These are phyloP conservation scores for Hydrophis major DNA, from an alignment of 2,797 vertebrate species.

Conservation along the genomic window DNA sequence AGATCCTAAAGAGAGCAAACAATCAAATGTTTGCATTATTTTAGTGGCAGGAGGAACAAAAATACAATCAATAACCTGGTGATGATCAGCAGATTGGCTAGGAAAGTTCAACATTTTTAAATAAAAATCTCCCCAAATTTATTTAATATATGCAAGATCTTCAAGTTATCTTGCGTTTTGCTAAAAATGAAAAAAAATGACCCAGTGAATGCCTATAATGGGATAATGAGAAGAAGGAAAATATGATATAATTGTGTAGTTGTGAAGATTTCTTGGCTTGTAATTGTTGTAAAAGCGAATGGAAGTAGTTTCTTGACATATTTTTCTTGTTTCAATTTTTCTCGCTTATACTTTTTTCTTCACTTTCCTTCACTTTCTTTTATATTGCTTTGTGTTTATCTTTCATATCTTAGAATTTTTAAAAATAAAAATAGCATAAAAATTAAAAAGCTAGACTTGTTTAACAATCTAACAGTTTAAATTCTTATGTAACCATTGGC, in stretches of 20 bases:
- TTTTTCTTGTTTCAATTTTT: background rate
- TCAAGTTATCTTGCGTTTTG: no score
- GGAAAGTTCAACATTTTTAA: no score
- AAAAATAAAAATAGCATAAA: background rate
- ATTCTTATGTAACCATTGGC: constrained; percentile 23
- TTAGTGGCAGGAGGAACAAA: no score
- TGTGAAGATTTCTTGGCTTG: background rate
- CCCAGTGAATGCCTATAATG: no score
- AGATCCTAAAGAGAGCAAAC: no score
- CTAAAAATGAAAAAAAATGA: no score
- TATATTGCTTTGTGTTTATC: background rate
- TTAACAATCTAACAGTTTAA: constrained; percentile 1
- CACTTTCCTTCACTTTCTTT: background rate
- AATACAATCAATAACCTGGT: no score
- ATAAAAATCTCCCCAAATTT: no score
- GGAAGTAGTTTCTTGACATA: background rate
- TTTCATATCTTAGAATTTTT: background rate
- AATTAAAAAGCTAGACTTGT: constrained; percentile 2
- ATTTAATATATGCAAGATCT: no score
- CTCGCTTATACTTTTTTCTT: background rate
- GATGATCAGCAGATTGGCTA: no score
- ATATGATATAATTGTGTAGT: background rate
- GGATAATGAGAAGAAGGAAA: background rate
- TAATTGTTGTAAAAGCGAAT: background rate
- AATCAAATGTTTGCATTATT: no score